Conservation (phyloP, 1,140 invertebrate genomes). For the Drosophila ananassae region DNA sequence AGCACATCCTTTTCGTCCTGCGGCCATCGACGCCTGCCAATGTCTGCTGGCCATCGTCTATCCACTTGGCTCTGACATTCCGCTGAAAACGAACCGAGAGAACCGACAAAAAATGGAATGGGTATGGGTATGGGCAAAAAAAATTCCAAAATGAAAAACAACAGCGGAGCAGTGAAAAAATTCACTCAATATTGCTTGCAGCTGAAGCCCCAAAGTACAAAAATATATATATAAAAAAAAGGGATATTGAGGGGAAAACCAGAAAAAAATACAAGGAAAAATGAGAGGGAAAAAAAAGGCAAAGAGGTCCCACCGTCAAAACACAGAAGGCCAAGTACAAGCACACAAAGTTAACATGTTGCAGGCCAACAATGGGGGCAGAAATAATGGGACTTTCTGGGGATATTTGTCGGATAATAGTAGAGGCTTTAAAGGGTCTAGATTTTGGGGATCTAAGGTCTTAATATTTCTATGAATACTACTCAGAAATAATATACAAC, state of each 20-base stretch:
- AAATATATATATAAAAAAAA: constrained; percentile 5
- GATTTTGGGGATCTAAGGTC: too few relatives aligned
- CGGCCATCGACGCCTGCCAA: not conserved
- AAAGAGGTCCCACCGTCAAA: constrained; percentile 21
- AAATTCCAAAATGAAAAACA: constrained; percentile 30
- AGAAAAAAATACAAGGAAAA: not conserved
- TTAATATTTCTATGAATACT: too few relatives aligned
- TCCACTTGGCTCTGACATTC: constrained; percentile 33
- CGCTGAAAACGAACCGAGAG: constrained; percentile 20
- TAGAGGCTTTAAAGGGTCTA: too few relatives aligned
- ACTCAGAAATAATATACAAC: too few relatives aligned
- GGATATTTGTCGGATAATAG: too few relatives aligned
- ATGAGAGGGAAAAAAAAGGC: not conserved
- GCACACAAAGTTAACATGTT: constrained; percentile 32
- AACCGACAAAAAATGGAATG: constrained; percentile 23
- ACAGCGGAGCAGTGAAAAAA: constrained; percentile 23
- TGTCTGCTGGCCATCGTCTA: constrained; percentile 5
- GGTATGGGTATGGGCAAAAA: constrained; percentile 1
- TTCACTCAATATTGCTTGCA: constrained; percentile 49
- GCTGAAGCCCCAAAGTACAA: constrained; percentile 30
- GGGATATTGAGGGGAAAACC: not conserved
- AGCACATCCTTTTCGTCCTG: not conserved
- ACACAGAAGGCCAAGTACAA: constrained; percentile 33
- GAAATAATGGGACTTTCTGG: not conserved
- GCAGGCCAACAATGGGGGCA: not conserved